Base-by-base conservation (phyloP, 2,888 invertebrate genomes). In the Acrocyrtus sp. region DNA sequence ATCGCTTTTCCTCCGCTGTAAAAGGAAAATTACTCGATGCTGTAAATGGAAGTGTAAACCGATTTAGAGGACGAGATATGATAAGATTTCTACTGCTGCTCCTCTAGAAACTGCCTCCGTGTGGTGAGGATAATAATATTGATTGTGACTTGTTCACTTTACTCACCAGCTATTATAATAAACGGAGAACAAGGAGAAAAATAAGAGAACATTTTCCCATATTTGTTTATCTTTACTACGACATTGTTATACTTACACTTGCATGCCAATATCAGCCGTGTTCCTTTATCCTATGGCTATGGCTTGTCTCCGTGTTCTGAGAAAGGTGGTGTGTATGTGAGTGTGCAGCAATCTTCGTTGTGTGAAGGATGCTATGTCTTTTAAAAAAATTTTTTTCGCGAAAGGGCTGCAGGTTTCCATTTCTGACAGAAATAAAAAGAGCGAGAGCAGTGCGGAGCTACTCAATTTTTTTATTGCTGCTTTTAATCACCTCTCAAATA, bases 201-300 rank as follows among this genome's bases (percentile, higher is more conserved):
- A 34, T 12, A 34, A 34, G 39, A 48, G 17, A 26, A 39, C 48
- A 29, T 47, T 53, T 45, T 45, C 45, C 24, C 57, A 67, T 43
- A 62, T 24, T 22, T 53, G 47, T 69, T 69, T 61, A 45, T 45
- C 19, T 45, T 45, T 45, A 19, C 45, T 34, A 34, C 34, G 34
- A 34, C 34, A 34, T 8, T 34, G n/a, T n/a, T n/a, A n/a, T 39
- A 12, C 39, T 39, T 12, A 39, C 6, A 39, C n/a, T 19, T 45
- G n/a, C 45, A 45, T 17, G 17, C 17, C 19, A 17, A 45, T 22
- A 15, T 21, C 15, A 17, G 50, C 22, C 70, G 47, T 70, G 63
- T 70, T 72, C 62, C 60, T 69, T 65, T 72, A 72, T 65, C 65
- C 34, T 5, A 34, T n/a, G n/a, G n/a, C n/a, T n/a, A n/a, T n/a